A percentile compares a stretch with the other conserved stretches of the same genome.
Conservation (phyloP, 2,888 invertebrate genomes). For the Lithophane semibrunnea region DNA sequence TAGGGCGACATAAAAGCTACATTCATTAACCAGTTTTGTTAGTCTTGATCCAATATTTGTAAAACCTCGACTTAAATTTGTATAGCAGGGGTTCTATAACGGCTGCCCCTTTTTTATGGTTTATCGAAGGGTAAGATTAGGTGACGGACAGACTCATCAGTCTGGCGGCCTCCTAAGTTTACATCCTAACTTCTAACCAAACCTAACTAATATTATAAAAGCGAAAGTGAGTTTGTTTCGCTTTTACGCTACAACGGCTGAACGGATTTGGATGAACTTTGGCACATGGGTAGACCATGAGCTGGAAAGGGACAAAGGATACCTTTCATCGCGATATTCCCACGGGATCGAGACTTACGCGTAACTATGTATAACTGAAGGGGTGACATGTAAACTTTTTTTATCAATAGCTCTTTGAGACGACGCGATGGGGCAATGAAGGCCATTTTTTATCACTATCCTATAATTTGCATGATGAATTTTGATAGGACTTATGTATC, state of each 20-base stretch:
- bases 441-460: neutral
- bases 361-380: neutral
- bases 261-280: too few species aligned
- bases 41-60: neutral
- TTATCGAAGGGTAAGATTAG: neutral
- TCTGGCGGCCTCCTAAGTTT: too few species aligned
- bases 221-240: too few species aligned
- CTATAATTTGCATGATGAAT: neutral
- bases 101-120: neutral
- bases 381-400: neutral
- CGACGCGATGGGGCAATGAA: neutral
- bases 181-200: too few species aligned
- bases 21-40: slow-evolving; percentile 1
- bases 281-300: too few species aligned
- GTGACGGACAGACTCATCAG: neutral
- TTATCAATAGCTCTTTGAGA: neutral
- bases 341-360: too few species aligned
- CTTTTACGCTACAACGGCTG: too few species aligned
- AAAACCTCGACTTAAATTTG: neutral
- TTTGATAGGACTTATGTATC: neutral
- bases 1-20: slow-evolving; percentile 7
- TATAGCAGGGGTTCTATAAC: neutral
- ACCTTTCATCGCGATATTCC: too few species aligned
- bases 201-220: too few species aligned
- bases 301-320: too few species aligned